Evolutionary conservation across 2,113 vertebrate species (phyloP).

Genomic region (Mesitornis unicolor): DNA sequence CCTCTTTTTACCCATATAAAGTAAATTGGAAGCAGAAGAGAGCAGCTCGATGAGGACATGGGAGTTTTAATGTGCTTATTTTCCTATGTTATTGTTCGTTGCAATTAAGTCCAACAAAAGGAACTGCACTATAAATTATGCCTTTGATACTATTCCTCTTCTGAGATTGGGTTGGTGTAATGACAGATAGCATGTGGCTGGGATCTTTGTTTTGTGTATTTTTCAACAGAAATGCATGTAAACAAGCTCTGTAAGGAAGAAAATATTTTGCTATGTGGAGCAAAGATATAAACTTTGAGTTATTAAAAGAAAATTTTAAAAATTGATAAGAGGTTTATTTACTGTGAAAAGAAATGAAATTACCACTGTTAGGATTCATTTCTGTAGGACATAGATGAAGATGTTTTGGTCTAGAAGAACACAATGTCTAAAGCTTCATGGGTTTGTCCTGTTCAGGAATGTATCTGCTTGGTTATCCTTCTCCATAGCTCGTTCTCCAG

Average conservation of each 20-base stretch:
- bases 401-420: neutral
- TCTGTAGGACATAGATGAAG: neutral
- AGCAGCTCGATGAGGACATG: neutral
- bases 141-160: neutral
- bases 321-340: neutral
- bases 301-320: neutral
- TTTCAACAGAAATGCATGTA: neutral
- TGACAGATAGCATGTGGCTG: neutral
- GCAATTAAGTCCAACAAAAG: slow-evolving; percentile 7
- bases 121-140: neutral
- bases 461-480: neutral
- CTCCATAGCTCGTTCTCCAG: neutral
- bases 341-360: neutral
- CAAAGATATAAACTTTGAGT: neutral
- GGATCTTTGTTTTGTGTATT: neutral
- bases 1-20: slow-evolving; percentile 28
- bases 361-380: neutral
- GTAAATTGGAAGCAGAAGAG: neutral
- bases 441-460: neutral
- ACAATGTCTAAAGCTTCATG: neutral
- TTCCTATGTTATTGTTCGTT: neutral
- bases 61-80: neutral
- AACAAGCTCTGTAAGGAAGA: neutral
- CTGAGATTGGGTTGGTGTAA: neutral
- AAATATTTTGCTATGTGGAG: neutral